These are phyloP conservation scores for Coptodon bakossiorum DNA, from an alignment of 2,113 vertebrate species.

Conservation along the genomic window DNA sequence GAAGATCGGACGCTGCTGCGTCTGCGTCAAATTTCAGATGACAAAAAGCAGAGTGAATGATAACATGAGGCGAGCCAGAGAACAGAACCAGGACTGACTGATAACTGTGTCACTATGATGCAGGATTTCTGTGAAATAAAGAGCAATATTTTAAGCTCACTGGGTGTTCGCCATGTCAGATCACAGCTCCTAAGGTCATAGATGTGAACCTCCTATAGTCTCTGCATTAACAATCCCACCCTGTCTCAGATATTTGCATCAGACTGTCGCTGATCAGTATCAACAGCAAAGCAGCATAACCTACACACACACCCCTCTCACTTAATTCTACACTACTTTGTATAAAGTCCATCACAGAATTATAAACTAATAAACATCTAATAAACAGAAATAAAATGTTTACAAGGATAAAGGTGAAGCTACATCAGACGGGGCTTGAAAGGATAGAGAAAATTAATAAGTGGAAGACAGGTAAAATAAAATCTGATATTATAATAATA, in stretches of 20 bases:
- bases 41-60: not conserved
- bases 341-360: not conserved
- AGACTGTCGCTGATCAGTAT: not conserved
- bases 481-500: not conserved
- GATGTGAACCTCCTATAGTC: not conserved
- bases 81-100: not conserved
- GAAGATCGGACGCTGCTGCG: not conserved
- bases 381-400: not conserved
- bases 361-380: not conserved
- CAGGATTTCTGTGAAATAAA: not conserved
- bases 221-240: not conserved
- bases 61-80: not conserved
- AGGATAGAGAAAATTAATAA: not conserved
- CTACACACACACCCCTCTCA: rapidly evolving
- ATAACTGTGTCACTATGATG: not conserved
- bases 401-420: not conserved
- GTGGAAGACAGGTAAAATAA: not conserved
- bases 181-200: not conserved
- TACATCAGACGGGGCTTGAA: not conserved
- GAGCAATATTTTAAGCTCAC: not conserved
- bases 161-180: rapidly evolving
- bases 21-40: rapidly evolving
- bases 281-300: not conserved
- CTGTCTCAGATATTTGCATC: not conserved
- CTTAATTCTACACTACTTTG: not conserved